Conservation (phyloP, 2,113 vertebrate genomes). For the Brachyhypopomus occidentalis region DNA sequence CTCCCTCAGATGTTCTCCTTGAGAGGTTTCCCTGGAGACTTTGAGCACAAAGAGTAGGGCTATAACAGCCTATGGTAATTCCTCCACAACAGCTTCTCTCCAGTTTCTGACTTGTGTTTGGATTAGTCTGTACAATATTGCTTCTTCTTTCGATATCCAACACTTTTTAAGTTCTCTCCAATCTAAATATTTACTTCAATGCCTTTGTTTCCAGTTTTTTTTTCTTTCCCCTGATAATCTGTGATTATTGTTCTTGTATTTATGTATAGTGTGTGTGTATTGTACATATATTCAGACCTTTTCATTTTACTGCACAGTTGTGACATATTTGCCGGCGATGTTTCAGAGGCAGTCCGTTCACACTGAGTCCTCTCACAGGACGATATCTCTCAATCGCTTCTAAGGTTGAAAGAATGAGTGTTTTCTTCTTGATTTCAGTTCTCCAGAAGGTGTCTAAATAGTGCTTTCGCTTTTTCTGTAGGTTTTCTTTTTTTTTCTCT, state of each 20-base stretch:
- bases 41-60: slow-evolving; percentile 54
- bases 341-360: slow-evolving; percentile 90
- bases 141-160: slow-evolving; percentile 80
- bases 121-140: slow-evolving; percentile 65
- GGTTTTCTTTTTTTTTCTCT: slow-evolving; percentile 77
- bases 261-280: slow-evolving; percentile 99
- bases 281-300: slow-evolving; percentile 99
- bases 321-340: slow-evolving; percentile 85
- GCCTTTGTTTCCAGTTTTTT: slow-evolving; percentile 94
- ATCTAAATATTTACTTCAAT: slow-evolving; percentile 89
- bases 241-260: slow-evolving; percentile 99
- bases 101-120: slow-evolving; percentile 31
- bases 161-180: slow-evolving; percentile 81
- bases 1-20: no score
- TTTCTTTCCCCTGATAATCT: slow-evolving; percentile 97
- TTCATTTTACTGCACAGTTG: slow-evolving; percentile 92
- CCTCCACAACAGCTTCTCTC: slow-evolving; percentile 56
- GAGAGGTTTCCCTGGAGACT: slow-evolving; percentile 21
- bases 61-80: slow-evolving; percentile 51
- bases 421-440: slow-evolving; percentile 73
- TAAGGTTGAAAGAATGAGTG: slow-evolving; percentile 89
- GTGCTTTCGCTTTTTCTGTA: slow-evolving; percentile 96
- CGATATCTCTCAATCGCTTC: slow-evolving; percentile 86
- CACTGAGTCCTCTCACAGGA: slow-evolving; percentile 87
- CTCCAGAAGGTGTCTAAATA: slow-evolving; percentile 89